phyloP scores from a whole-genome alignment of 2,888 invertebrate genomes.

The Lamproptera curius region DNA sequence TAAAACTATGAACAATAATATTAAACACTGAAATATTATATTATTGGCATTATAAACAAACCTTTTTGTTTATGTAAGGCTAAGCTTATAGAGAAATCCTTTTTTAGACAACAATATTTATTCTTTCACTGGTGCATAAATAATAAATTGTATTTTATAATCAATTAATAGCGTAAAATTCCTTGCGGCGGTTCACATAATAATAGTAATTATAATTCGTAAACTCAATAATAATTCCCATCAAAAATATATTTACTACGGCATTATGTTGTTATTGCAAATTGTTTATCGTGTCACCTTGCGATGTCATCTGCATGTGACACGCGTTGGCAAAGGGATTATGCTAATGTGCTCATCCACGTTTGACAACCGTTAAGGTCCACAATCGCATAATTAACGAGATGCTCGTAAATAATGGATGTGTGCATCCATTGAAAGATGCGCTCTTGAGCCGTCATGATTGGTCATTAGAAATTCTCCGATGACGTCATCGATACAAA shows the following conservation, averaged over 20 bases:
- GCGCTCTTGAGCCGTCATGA: background rate
- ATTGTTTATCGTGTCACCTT: too few relatives aligned
- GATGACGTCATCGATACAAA: background rate
- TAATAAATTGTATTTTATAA: background rate
- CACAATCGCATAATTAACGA: slow-evolving; percentile 12
- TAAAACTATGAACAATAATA: too few relatives aligned
- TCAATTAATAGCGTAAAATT: background rate
- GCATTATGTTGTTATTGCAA: background rate
- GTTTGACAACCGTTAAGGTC: slow-evolving; percentile 6
- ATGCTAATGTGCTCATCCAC: slow-evolving; percentile 1
- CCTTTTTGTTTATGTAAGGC: too few relatives aligned
- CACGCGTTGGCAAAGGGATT: background rate
- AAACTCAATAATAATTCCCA: background rate
- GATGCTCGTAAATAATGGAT: slow-evolving; percentile 9
- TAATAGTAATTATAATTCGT: background rate
- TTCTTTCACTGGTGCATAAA: too few relatives aligned
- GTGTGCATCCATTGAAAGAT: slow-evolving; percentile 1
- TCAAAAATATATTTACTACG: background rate
- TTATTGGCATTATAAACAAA: too few relatives aligned
- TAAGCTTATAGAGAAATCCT: too few relatives aligned
- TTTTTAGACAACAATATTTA: too few relatives aligned
- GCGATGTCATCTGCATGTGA: background rate
- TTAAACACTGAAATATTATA: too few relatives aligned
- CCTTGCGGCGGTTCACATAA: background rate
- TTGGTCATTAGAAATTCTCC: slow-evolving; percentile 7